Evolutionary conservation across 2,888 invertebrate genomes (phyloP), one percentile per base, ranked within the genome.

Genomic region (Drosophila conformis): DNA sequence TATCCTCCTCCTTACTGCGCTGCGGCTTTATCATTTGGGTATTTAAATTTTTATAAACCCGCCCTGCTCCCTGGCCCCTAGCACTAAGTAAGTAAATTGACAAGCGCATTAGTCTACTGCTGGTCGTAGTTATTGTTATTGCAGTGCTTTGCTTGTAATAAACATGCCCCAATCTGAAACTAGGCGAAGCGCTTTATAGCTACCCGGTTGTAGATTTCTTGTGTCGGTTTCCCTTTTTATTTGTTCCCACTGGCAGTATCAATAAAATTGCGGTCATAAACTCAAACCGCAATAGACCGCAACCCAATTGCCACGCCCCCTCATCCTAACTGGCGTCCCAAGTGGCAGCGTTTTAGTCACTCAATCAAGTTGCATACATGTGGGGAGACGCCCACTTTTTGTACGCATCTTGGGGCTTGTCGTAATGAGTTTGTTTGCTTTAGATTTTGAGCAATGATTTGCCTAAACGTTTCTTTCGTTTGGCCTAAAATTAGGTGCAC

Each of bases 231-330:
- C 67, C 40, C 27, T 53, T 53, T 72, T 69, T 75, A 89, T 82
- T 78, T 56, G 65, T 78, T 88, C 78, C 89, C 87, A 67, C 73
- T 71, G 90, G 90, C 88, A 76, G 78, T 87, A 90, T 90, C 90
- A 87, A 87, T 87, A 87, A 87, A 90, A 87, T 88, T 69, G 87
- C 78, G 90, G 62, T 74, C 83, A 88, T 87, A 87, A 90, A 87
- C 68, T 67, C 57, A 59, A 71, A 59, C 87, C 79, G 60, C 65
- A 83, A 54, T 75, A 70, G 62, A 57, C 59, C 40, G 66, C 48
- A 51, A 69, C 61, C 42, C 54, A 61, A 31, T 35, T 46, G 72
- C 63, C 74, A 70, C 69, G 78, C 73, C 83, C 29, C 11, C n/a
- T 51, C 21, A n/a, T 59, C 31, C 21, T 60, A 46, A 21, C 42